phyloP scores from a whole-genome alignment of 2,113 vertebrate genomes.

The Urocitellus parryii region DNA sequence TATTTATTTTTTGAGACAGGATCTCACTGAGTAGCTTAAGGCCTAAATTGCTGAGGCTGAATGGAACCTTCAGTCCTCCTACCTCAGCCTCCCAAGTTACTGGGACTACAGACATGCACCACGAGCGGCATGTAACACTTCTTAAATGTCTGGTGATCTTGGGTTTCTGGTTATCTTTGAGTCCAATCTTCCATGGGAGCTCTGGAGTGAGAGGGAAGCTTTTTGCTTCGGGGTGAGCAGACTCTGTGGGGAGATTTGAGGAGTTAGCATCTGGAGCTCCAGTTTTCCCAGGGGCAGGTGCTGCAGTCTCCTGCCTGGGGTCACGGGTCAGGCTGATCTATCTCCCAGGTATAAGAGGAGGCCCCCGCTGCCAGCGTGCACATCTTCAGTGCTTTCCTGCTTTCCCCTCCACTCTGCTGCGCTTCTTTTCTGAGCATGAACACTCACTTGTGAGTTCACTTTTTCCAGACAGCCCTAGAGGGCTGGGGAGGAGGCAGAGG shows the following conservation, averaged over 20 bases:
- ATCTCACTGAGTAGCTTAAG: too few species aligned
- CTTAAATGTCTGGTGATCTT: neutral
- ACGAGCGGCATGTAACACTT: too few species aligned
- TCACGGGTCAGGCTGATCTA: neutral
- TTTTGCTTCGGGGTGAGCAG: neutral
- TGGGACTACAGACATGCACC: too few species aligned
- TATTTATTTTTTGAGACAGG: too few species aligned
- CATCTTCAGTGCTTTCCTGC: neutral
- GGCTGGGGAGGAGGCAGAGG: neutral
- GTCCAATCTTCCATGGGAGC: neutral
- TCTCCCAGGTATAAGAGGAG: neutral
- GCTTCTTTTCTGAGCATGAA: neutral
- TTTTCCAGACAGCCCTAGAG: neutral
- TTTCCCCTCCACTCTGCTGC: neutral
- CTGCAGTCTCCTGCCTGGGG: neutral
- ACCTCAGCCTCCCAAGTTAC: too few species aligned
- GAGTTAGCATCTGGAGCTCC: neutral
- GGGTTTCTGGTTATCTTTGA: neutral
- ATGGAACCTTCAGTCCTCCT: too few species aligned
- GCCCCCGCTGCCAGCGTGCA: neutral
- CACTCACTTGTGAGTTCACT: neutral
- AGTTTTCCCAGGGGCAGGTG: neutral
- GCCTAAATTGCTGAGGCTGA: too few species aligned
- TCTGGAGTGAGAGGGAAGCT: neutral
- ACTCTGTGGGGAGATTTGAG: neutral